These are phyloP conservation scores for Anoncus sp. DNA, from an alignment of 2,888 invertebrate species.

Conservation along the genomic window DNA sequence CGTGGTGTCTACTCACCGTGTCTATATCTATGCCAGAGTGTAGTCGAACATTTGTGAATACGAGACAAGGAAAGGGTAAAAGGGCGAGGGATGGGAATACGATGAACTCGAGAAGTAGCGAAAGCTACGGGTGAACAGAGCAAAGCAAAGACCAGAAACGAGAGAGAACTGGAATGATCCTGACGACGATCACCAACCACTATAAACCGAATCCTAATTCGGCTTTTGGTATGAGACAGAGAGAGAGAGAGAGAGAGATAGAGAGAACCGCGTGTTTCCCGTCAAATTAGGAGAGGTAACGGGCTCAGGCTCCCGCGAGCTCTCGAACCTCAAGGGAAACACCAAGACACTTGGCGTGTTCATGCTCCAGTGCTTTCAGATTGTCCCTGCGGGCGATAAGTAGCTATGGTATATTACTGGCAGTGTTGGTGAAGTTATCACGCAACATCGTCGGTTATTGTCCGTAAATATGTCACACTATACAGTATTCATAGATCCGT, in stretches of 20 bases:
- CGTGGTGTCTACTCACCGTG: constrained; percentile 16
- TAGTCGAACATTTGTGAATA: constrained; percentile 53
- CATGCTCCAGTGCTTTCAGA: constrained; percentile 36
- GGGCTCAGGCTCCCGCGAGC: constrained; percentile 45
- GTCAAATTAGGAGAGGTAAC: constrained; percentile 66
- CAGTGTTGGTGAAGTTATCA: constrained; percentile 3
- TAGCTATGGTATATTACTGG: constrained; percentile 25
- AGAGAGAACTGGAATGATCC: constrained; percentile 31
- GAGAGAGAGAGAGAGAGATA: too few relatives aligned
- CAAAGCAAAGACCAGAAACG: constrained; percentile 9
- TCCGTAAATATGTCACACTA: neutral
- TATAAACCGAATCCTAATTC: constrained; percentile 52
- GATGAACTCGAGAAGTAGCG: constrained; percentile 1
- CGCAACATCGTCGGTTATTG: neutral
- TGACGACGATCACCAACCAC: constrained; percentile 45
- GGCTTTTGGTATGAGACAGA: constrained; percentile 55
- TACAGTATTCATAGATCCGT: too few relatives aligned
- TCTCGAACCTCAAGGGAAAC: constrained; percentile 53
- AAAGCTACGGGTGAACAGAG: constrained; percentile 5
- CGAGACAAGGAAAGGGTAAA: constrained; percentile 18
- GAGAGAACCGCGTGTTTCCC: constrained; percentile 64
- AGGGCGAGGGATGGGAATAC: constrained; percentile 2
- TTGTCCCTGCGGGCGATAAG: constrained; percentile 49
- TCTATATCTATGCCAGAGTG: constrained; percentile 46
- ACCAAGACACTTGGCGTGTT: constrained; percentile 41